Evolutionary conservation across 2,888 invertebrate species (phyloP).

Genomic region (Lymantria monacha): DNA sequence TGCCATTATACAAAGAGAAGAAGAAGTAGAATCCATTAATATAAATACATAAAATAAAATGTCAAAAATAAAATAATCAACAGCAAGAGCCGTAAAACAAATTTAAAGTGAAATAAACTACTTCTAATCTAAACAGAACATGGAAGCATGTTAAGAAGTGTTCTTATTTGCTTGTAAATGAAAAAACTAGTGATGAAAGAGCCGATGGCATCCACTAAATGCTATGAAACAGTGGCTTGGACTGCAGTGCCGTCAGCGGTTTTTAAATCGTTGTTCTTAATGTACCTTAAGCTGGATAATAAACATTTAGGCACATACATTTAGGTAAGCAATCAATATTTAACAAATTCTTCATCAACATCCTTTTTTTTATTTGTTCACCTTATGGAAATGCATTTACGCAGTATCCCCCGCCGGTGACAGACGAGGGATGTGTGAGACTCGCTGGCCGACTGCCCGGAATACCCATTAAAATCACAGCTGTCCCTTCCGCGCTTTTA

Average conservation of each 20-base stretch:
- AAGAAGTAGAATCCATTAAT: not conserved
- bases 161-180: not conserved
- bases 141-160: not conserved
- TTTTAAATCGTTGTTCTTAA: slow-evolving; percentile 45
- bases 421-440: no score
- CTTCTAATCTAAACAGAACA: not conserved
- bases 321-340: no score
- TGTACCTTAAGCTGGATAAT: slow-evolving; percentile 40
- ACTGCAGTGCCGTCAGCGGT: slow-evolving; percentile 43
- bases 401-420: no score
- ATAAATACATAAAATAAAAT: not conserved
- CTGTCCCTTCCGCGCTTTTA: no score
- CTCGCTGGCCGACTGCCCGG: no score
- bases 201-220: not conserved
- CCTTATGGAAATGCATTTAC: no score
- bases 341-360: no score
- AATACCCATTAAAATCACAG: no score
- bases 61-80: not conserved
- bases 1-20: no score
- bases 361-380: no score
- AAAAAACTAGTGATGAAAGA: not conserved
- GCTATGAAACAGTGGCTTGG: slow-evolving; percentile 32
- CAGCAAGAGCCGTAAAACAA: not conserved
- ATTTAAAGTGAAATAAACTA: no score
- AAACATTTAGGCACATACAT: no score